A percentile compares a stretch with the other conserved stretches of the same genome.
These are phyloP conservation scores for Macrosteles quadrilineatus DNA, from an alignment of 1,140 invertebrate genomes.

Conservation along the genomic window DNA sequence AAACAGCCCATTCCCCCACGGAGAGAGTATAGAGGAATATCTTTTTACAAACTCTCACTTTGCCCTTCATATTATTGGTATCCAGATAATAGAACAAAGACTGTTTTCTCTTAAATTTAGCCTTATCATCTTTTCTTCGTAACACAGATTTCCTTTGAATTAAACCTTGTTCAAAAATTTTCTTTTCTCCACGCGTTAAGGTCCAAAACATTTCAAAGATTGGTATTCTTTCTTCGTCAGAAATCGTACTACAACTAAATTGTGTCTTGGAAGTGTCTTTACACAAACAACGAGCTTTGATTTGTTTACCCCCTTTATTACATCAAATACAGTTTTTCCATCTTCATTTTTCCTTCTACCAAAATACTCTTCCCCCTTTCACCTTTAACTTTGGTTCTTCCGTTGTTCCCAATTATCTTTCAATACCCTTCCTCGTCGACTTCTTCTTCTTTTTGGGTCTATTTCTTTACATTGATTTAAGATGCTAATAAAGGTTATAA, in stretches of 20 bases:
- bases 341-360: not conserved
- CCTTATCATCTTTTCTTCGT: conserved; percentile 5
- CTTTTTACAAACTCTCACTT: not conserved
- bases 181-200: not conserved
- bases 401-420: not conserved
- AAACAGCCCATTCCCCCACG: not conserved
- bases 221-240: conserved; percentile 31
- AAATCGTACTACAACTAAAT: conserved; percentile 9
- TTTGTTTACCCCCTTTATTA: not conserved
- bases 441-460: not conserved
- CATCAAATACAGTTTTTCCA: conserved; percentile 5
- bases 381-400: not conserved
- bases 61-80: not conserved
- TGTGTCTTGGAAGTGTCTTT: conserved; percentile 14
- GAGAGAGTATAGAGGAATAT: not conserved
- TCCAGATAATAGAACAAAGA: conserved; percentile 19
- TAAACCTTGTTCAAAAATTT: not conserved
- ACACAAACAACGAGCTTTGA: conserved; percentile 15
- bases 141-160: not conserved
- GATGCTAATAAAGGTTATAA: not conserved
- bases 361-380: no score
- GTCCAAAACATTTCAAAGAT: conserved; percentile 1
- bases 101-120: not conserved
- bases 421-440: no score
- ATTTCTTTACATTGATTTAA: not conserved